A percentile compares a stretch with the other conserved stretches of the same genome.
Evolutionary conservation across 2,113 vertebrate species (phyloP).

Genomic region (Hoplias malabaricus): DNA sequence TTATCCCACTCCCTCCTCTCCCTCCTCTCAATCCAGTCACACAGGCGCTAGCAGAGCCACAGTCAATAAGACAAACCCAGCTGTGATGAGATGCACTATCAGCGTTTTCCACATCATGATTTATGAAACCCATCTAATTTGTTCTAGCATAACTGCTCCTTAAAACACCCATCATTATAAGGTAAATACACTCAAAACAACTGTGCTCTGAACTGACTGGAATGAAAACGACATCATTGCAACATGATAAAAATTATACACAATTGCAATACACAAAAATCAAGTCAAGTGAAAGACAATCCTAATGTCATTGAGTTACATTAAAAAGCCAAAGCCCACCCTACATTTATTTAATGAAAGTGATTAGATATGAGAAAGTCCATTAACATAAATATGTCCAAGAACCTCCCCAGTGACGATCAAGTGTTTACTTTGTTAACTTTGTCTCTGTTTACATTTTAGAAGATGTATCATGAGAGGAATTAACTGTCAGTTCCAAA

Average conservation of each 20-base stretch:
- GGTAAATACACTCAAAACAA: not conserved
- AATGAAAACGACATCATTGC: not conserved
- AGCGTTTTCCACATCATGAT: not conserved
- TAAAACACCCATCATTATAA: not conserved
- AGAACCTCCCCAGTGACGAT: no score
- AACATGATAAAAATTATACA: not conserved
- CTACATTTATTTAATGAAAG: no score
- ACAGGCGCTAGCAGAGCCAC: constrained; percentile 35
- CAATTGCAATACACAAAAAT: not conserved
- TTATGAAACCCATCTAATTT: constrained; percentile 30
- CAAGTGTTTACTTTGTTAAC: no score
- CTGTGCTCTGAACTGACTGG: not conserved
- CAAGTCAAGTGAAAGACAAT: not conserved
- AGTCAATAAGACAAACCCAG: constrained; percentile 36
- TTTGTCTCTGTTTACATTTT: no score
- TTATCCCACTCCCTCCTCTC: no score
- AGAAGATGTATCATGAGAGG: no score
- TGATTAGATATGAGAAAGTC: no score
- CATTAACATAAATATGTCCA: no score
- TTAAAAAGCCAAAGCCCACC: no score
- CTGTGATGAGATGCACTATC: constrained; percentile 16
- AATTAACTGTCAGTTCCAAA: no score
- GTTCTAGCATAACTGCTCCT: not conserved
- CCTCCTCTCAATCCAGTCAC: constrained; percentile 42
- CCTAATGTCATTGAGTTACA: no score